phyloP scores from a whole-genome alignment of 2,113 vertebrate species.

The Pygoscelis adeliae region DNA sequence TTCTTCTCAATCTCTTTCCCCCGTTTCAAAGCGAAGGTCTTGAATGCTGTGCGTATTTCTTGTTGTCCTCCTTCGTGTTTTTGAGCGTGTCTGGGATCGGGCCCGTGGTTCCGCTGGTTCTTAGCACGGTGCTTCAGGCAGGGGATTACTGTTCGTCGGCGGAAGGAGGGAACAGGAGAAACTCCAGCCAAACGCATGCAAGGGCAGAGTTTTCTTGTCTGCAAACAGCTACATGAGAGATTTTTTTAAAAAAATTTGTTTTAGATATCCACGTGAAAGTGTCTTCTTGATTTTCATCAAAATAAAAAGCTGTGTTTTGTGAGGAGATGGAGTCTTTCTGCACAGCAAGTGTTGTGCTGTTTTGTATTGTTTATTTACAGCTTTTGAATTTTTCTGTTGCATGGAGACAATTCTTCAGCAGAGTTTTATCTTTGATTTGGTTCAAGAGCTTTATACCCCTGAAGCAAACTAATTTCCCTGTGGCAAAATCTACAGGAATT shows the following conservation, averaged over 20 bases:
- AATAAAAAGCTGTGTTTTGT: constrained; percentile 17
- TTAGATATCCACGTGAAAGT: rapidly evolving
- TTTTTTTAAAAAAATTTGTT: not conserved
- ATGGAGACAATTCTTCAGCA: not conserved
- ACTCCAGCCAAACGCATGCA: not conserved
- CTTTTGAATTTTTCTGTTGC: not conserved
- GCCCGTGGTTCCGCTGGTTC: not conserved
- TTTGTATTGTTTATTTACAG: not conserved
- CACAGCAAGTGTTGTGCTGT: not conserved
- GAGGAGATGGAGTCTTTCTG: not conserved
- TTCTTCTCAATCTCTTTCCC: not conserved
- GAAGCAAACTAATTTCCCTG: not conserved
- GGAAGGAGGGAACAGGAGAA: not conserved
- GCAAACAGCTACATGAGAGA: not conserved
- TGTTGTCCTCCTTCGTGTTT: not conserved
- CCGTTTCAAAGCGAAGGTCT: not conserved
- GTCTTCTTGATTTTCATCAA: not conserved
- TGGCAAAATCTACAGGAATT: not conserved
- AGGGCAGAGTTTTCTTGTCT: not conserved
- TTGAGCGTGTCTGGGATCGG: not conserved
- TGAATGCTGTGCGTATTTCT: rapidly evolving
- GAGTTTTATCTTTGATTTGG: not conserved
- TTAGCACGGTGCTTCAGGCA: rapidly evolving
- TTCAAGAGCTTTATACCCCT: not conserved
- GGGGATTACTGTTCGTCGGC: not conserved